phyloP scores from a whole-genome alignment of 2,797 vertebrate genomes.

The Cynodonichthys magdalenae region DNA sequence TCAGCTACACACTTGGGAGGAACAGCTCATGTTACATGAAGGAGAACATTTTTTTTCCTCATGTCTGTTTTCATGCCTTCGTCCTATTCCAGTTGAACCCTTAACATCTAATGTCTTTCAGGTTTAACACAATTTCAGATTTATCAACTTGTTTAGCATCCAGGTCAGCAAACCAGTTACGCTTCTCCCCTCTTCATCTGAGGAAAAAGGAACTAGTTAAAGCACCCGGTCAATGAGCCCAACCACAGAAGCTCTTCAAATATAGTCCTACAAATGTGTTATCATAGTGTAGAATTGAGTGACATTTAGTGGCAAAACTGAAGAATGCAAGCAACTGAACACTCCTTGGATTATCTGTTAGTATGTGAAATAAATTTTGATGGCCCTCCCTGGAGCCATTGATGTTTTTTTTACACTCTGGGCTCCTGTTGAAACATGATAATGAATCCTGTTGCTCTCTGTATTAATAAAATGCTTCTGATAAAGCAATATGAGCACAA shows the following conservation, averaged over 20 bases:
- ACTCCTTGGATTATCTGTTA: background rate
- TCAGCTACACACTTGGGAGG: slow-evolving; percentile 19
- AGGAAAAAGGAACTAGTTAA: slow-evolving; percentile 13
- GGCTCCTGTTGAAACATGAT: too few species aligned
- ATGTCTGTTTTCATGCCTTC: slow-evolving; percentile 11
- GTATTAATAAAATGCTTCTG: too few species aligned
- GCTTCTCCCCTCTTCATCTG: background rate
- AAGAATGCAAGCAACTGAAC: background rate
- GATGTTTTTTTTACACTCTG: too few species aligned
- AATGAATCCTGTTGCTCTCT: too few species aligned
- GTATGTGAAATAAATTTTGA: too few species aligned
- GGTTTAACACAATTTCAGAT: slow-evolving; percentile 40
- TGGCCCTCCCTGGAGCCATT: background rate
- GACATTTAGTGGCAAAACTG: background rate
- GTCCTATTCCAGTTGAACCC: background rate
- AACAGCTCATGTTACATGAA: slow-evolving; percentile 5
- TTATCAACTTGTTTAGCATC: slow-evolving; percentile 46
- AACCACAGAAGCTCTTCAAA: too few species aligned
- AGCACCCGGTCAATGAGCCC: background rate
- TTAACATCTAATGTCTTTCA: slow-evolving; percentile 9
- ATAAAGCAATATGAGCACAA: too few species aligned
- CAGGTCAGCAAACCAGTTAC: slow-evolving; percentile 40
- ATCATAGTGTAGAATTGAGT: background rate
- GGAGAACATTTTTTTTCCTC: slow-evolving; percentile 5
- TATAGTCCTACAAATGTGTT: background rate